Evolutionary conservation across 1,140 invertebrate genomes (phyloP).

Genomic region (Luehdorfia chinensis): DNA sequence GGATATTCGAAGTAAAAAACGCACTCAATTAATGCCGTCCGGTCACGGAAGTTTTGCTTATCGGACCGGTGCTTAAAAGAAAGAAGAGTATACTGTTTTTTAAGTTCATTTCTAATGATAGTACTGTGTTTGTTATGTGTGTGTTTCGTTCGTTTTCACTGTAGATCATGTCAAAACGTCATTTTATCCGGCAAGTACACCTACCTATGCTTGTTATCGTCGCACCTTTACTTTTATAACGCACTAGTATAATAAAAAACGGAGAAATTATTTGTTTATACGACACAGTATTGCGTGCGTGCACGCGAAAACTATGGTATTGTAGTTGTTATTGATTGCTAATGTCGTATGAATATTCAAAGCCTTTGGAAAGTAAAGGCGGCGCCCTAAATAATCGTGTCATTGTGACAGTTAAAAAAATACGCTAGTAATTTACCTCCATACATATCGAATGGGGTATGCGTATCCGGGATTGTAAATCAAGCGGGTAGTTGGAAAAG

Average conservation of each 20-base stretch:
- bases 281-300: slow-evolving; percentile 69
- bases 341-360: slow-evolving; percentile 74
- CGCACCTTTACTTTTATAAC: slow-evolving; percentile 19
- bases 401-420: slow-evolving; percentile 69
- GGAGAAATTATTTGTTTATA: slow-evolving; percentile 70
- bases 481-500: slow-evolving; percentile 67
- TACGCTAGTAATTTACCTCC: slow-evolving; percentile 55
- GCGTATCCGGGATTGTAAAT: slow-evolving; percentile 67
- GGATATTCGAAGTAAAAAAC: slow-evolving; percentile 57
- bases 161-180: slow-evolving; percentile 1
- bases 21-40: slow-evolving; percentile 57
- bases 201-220: slow-evolving; percentile 1
- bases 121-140: slow-evolving; percentile 1
- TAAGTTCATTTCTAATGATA: slow-evolving; percentile 7
- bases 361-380: slow-evolving; percentile 92
- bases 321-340: slow-evolving; percentile 71
- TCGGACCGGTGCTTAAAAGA: slow-evolving; percentile 28
- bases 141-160: slow-evolving; percentile 5
- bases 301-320: slow-evolving; percentile 72
- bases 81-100: slow-evolving; percentile 17
- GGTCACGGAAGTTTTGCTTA: slow-evolving; percentile 63
- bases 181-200: slow-evolving; percentile 1
- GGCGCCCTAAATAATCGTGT: slow-evolving; percentile 71
- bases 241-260: slow-evolving; percentile 54
- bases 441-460: slow-evolving; percentile 56